Evolutionary conservation across 2,113 vertebrate species (phyloP), one percentile per base, ranked within the genome.

Genomic region (Pelecanoides urinatrix): DNA sequence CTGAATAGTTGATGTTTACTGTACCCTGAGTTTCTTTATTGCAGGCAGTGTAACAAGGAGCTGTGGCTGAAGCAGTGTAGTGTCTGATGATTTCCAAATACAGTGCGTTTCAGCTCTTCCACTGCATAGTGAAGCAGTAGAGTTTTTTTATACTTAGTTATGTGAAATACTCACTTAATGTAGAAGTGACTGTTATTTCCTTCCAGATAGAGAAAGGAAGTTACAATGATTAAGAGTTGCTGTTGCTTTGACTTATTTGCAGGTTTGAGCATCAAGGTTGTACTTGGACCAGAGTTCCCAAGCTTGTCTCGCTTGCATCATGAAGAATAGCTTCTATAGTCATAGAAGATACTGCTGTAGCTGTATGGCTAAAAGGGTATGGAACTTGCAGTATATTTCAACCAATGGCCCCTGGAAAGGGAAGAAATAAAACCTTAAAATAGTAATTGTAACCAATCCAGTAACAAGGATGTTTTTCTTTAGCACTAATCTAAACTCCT

Each of bases 1-100:
- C 6, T 49, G 2, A 67, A 26, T 0, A 25, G 7, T 16, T 44
- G n/a, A 2, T 32, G 0, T 21, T 77, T 73, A 7, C 8, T 45
- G 16, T 17, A 12, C 4, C 2, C 6, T 29, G 21, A 86, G 3
- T 8, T 29, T 10, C 19, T 26, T 16, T 14, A 9, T 32, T 32
- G 30, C 3, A 22, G 38, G 49, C 3, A 21, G n/a, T 4, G 2
- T 30, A 38, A 26, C 3, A 16, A 23, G 34, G 56, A 59, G 23
- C 27, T 44, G 72, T 53, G 47, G 44, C 32, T 44, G 47, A 11
- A 68, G 21, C 20, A 10, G 20, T 36, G 10, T 5, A 19, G 2
- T 14, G 2, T 19, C 26, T 26, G 4, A 21, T 42, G 19, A 14
- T 68, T 78, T 73, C 13, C 19, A 38, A 29, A 21, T 2, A 11